A percentile compares a stretch with the other conserved stretches of the same genome.
phyloP scores from a whole-genome alignment of 2,888 invertebrate genomes.

The Lydus trimaculatus region DNA sequence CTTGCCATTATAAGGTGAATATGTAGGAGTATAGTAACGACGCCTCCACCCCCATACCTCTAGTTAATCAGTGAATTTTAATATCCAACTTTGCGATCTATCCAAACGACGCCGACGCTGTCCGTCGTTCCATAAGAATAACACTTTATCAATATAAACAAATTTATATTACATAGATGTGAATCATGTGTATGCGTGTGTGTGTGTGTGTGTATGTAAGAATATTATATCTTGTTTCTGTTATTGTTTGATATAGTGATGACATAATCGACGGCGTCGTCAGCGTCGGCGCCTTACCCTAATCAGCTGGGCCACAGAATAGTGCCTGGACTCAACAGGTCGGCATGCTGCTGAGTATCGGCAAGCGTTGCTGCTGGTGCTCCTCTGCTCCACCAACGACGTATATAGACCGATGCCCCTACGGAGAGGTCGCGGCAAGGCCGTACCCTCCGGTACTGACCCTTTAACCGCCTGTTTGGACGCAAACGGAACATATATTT shows the following conservation, averaged over 20 bases:
- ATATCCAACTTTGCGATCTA: no score
- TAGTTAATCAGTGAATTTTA: no score
- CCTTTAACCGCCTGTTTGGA: slow-evolving; percentile 62
- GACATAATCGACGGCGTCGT: slow-evolving; percentile 22
- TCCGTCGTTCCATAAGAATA: no score
- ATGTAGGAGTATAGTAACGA: no score
- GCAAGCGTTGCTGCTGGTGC: slow-evolving; percentile 46
- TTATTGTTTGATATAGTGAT: not conserved
- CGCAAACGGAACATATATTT: slow-evolving; percentile 67
- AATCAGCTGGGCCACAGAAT: slow-evolving; percentile 51
- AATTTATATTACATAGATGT: not conserved
- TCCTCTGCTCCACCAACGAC: not conserved
- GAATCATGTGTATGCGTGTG: no score
- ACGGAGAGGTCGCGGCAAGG: slow-evolving; percentile 53
- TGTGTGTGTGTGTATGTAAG: no score
- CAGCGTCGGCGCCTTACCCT: slow-evolving; percentile 46
- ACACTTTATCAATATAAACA: not conserved
- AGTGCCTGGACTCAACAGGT: slow-evolving; percentile 62
- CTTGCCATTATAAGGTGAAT: no score
- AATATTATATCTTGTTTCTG: not conserved
- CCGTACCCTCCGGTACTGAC: slow-evolving; percentile 47
- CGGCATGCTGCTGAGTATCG: slow-evolving; percentile 59
- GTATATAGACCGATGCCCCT: slow-evolving; percentile 56
- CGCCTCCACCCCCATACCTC: no score
- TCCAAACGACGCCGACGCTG: no score